Evolutionary conservation across 2,888 invertebrate species (phyloP).

Genomic region (Laothoe populi): DNA sequence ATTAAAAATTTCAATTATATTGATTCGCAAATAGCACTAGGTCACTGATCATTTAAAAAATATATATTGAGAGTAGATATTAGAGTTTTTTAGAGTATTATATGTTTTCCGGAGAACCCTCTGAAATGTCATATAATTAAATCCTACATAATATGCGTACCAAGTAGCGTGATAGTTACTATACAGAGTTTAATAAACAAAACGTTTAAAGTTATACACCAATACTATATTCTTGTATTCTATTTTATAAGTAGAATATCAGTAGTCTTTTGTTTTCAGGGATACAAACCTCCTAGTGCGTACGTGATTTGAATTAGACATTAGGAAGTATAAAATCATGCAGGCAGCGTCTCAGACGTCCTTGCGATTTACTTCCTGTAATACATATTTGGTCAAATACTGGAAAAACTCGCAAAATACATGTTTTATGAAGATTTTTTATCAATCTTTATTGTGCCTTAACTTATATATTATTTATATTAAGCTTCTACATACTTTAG

Average conservation of each 20-base stretch:
- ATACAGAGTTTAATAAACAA: neutral
- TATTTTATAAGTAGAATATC: neutral
- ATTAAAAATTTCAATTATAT: no score
- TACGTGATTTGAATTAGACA: slow-evolving; percentile 51
- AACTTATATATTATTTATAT: slow-evolving; percentile 30
- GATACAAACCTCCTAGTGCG: slow-evolving; percentile 37
- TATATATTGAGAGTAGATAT: no score
- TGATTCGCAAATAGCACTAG: no score
- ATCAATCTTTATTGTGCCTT: slow-evolving; percentile 3
- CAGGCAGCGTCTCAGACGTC: slow-evolving; percentile 54
- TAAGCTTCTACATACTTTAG: slow-evolving; percentile 6
- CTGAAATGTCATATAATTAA: no score
- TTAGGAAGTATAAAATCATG: slow-evolving; percentile 49
- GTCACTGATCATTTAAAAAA: no score
- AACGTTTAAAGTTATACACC: neutral
- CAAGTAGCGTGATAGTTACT: neutral
- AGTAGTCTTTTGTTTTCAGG: slow-evolving; percentile 38
- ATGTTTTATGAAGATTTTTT: slow-evolving; percentile 29
- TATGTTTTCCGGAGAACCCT: no score
- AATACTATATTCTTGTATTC: neutral
- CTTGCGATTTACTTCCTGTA: slow-evolving; percentile 52
- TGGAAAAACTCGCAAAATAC: slow-evolving; percentile 33
- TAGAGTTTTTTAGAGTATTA: neutral
- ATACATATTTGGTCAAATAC: slow-evolving; percentile 44
- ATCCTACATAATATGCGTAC: neutral